phyloP scores from a whole-genome alignment of 2,888 invertebrate genomes.

The Hypsopygia costalis region DNA sequence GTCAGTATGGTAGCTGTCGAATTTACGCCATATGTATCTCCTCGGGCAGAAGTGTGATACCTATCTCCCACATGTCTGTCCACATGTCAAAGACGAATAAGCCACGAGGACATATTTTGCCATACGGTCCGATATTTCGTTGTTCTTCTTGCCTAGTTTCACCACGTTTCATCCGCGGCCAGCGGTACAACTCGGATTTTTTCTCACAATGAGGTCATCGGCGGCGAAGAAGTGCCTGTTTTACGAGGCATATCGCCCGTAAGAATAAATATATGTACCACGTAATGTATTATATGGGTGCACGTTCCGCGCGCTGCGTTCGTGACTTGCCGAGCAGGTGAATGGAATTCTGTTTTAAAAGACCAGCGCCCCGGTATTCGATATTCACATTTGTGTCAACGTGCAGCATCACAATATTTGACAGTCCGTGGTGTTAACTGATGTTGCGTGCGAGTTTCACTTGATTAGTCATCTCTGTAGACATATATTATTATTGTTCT shows the following conservation, averaged over 20 bases:
- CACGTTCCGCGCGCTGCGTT: slow-evolving; percentile 47
- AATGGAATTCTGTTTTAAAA: slow-evolving; percentile 35
- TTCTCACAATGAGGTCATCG: slow-evolving; percentile 63
- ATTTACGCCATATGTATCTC: slow-evolving; percentile 56
- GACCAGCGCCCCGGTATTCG: slow-evolving; percentile 23
- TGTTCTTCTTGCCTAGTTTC: slow-evolving; percentile 31
- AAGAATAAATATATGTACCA: slow-evolving; percentile 42
- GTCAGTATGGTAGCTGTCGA: slow-evolving; percentile 38
- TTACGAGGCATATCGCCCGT: slow-evolving; percentile 53
- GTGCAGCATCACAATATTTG: slow-evolving; percentile 50
- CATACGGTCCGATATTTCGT: slow-evolving; percentile 33
- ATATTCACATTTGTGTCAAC: slow-evolving; percentile 39
- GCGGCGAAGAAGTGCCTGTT: slow-evolving; percentile 44
- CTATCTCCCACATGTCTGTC: slow-evolving; percentile 43
- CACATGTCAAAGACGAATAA: slow-evolving; percentile 35
- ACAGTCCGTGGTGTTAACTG: too few species aligned
- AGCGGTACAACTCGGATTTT: slow-evolving; percentile 38
- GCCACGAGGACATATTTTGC: slow-evolving; percentile 31
- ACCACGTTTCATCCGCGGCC: slow-evolving; percentile 26
- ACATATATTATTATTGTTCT: too few species aligned
- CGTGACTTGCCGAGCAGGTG: slow-evolving; percentile 51
- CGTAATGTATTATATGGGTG: slow-evolving; percentile 42
- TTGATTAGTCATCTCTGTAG: too few species aligned
- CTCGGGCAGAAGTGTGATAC: slow-evolving; percentile 35
- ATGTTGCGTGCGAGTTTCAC: too few species aligned